phyloP scores from a whole-genome alignment of 53 echinoderm and acorn worm species.

The Astropecten irregularis region DNA sequence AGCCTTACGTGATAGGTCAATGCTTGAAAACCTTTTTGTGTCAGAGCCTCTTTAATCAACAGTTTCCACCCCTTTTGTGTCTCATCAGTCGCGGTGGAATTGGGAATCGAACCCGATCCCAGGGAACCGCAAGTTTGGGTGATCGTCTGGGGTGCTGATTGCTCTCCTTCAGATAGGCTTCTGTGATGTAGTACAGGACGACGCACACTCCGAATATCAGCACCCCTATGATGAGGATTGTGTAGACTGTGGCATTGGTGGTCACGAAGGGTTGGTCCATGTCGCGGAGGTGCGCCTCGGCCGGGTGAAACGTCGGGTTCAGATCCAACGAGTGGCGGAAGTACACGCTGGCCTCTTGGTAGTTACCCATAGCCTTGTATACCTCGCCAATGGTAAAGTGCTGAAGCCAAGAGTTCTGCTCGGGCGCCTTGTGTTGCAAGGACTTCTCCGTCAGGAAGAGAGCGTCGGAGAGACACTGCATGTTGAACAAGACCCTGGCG shows the following conservation, averaged over 20 bases:
- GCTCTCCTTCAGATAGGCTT: constrained; percentile 67
- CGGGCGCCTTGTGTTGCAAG: constrained; percentile 76
- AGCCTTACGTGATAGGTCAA: too few relatives aligned
- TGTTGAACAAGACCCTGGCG: constrained; percentile 92
- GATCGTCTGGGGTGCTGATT: constrained; percentile 57
- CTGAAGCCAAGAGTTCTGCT: constrained; percentile 95
- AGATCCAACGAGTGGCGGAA: constrained; percentile 88
- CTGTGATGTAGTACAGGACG: constrained; percentile 81
- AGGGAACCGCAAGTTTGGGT: constrained; percentile 69
- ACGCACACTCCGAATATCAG: constrained; percentile 84
- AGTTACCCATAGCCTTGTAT: constrained; percentile 75
- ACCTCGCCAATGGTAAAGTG: constrained; percentile 97
- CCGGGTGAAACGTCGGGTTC: constrained; percentile 94
- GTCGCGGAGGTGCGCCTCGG: constrained; percentile 84
- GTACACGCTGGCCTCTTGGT: constrained; percentile 76
- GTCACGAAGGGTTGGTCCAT: constrained; percentile 68
- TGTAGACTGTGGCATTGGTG: constrained; percentile 88
- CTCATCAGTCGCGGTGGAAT: constrained; percentile 64
- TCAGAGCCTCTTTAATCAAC: too few relatives aligned
- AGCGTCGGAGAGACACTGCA: constrained; percentile 82
- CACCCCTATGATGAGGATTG: constrained; percentile 80
- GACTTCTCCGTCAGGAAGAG: constrained; percentile 83
- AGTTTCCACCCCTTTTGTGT: constrained; percentile 70
- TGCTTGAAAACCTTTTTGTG: too few relatives aligned
- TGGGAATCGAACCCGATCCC: constrained; percentile 75